Conservation (phyloP, 2,113 vertebrate species). For the Ploceus nigricollis region DNA sequence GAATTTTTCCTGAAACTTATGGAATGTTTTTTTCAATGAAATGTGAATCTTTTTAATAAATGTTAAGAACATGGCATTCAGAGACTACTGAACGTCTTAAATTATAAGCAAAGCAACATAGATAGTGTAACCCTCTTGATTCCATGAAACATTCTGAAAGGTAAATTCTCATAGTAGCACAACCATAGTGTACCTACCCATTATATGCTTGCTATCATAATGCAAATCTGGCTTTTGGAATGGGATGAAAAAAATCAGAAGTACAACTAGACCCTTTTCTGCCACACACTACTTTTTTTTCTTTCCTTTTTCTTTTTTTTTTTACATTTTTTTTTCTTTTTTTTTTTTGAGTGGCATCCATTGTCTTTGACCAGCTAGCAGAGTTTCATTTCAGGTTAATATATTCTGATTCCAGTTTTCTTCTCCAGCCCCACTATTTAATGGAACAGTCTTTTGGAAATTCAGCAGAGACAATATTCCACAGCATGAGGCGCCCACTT, state of each 20-base stretch:
- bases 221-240: neutral
- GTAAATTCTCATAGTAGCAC: neutral
- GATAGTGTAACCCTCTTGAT: neutral
- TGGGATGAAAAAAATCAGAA: neutral
- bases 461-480: slow-evolving; percentile 5
- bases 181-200: neutral
- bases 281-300: neutral
- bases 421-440: neutral
- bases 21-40: neutral
- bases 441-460: neutral
- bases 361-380: neutral
- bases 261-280: neutral
- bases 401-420: neutral
- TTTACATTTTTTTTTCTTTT: too few species aligned
- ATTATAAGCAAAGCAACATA: neutral
- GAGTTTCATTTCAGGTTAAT: neutral
- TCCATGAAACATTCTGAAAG: neutral
- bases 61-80: neutral
- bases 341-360: accelerated
- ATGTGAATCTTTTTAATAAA: neutral
- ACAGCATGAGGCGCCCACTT: neutral
- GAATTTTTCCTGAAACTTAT: neutral
- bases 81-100: neutral
- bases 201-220: neutral
- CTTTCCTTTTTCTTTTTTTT: too few species aligned